Evolutionary conservation across 2,888 invertebrate species (phyloP).

Genomic region (Argyra leucocephala): DNA sequence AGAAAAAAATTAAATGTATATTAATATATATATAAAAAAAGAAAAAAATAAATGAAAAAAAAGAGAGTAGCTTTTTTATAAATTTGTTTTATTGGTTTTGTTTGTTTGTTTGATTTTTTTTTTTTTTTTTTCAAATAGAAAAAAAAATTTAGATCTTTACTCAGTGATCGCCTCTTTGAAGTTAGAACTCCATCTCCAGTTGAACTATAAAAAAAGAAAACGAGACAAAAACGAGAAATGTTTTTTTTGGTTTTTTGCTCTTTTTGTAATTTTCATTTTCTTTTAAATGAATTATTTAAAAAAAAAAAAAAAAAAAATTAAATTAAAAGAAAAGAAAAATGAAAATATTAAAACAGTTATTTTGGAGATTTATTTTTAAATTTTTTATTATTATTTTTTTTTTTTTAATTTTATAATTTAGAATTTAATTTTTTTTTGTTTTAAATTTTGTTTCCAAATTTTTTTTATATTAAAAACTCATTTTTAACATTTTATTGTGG

Average conservation of each 20-base stretch:
- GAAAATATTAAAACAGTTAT: not conserved
- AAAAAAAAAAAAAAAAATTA: no score
- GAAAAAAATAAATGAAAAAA: slow-evolving; percentile 13
- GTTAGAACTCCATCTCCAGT: slow-evolving; percentile 94
- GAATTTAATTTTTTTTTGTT: no score
- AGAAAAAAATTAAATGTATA: not conserved
- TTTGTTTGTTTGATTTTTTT: not conserved
- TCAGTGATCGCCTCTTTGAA: slow-evolving; percentile 90
- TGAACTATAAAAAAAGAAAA: slow-evolving; percentile 54
- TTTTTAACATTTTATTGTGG: no score
- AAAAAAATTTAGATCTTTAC: slow-evolving; percentile 34
- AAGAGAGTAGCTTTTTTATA: slow-evolving; percentile 24
- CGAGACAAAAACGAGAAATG: slow-evolving; percentile 32
- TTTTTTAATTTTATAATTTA: no score
- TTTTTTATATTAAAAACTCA: no score
- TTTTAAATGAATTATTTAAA: slow-evolving; percentile 13
- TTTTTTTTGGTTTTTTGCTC: slow-evolving; percentile 12
- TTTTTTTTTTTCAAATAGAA: slow-evolving; percentile 16
- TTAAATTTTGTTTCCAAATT: no score
- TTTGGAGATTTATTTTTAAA: not conserved
- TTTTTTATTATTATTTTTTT: no score
- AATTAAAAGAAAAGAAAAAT: not conserved
- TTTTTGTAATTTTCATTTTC: slow-evolving; percentile 14
- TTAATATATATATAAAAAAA: not conserved
- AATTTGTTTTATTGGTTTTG: slow-evolving; percentile 22